Conservation (phyloP, 2,113 vertebrate species). For the Oplegnathus fasciatus region DNA sequence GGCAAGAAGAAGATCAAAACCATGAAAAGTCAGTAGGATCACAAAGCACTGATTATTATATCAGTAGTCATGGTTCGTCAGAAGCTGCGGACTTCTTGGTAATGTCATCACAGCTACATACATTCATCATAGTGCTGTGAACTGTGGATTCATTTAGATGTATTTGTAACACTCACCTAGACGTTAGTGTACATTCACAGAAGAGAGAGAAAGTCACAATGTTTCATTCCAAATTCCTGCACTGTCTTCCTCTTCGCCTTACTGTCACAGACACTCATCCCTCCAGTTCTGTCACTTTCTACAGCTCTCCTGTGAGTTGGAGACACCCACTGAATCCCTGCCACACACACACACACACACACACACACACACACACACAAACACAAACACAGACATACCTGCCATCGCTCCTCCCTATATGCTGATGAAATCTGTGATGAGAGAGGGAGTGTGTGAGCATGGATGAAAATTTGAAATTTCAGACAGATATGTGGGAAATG, state of each 20-base stretch:
- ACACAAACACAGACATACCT: background rate
- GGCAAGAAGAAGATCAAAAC: background rate
- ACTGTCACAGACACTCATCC: constrained; percentile 2
- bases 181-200: background rate
- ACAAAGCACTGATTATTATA: no score
- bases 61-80: background rate
- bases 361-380: background rate
- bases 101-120: background rate
- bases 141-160: background rate
- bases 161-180: constrained; percentile 53
- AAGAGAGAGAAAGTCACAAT: background rate
- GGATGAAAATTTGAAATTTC: background rate
- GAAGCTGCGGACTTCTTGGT: background rate
- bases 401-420: background rate
- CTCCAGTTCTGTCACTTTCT: constrained; percentile 46
- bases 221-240: background rate
- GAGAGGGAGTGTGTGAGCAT: background rate
- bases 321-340: constrained; percentile 10
- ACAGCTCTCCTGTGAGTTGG: background rate
- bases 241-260: background rate
- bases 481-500: background rate
- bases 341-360: background rate
- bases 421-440: background rate
- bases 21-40: background rate
- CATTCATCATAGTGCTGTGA: background rate